A percentile compares a stretch with the other conserved stretches of the same genome.
These are phyloP conservation scores for Apodemus speciosus DNA, from an alignment of 2,113 vertebrate genomes.

Conservation along the genomic window DNA sequence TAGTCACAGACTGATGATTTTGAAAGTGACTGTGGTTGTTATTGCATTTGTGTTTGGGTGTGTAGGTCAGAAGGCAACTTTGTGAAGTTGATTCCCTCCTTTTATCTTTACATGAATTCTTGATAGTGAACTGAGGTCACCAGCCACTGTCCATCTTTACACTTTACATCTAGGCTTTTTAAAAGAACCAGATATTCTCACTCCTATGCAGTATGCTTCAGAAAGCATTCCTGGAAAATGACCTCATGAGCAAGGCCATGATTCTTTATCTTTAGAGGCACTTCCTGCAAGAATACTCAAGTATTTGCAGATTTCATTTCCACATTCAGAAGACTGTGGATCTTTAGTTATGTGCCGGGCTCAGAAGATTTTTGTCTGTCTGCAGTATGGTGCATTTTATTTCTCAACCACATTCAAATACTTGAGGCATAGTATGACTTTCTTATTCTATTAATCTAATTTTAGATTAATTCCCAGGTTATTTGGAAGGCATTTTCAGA, in stretches of 20 bases:
- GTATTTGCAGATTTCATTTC: neutral
- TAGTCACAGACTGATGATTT: neutral
- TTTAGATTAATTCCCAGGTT: conserved; percentile 34
- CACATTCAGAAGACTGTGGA: neutral
- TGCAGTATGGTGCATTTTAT: neutral
- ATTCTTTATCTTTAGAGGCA: neutral
- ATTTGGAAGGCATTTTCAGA: conserved; percentile 56
- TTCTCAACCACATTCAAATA: neutral
- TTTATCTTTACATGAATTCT: neutral
- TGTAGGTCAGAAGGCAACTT: neutral
- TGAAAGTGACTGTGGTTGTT: neutral
- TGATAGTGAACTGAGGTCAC: neutral
- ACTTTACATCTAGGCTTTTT: neutral
- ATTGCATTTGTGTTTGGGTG: neutral
- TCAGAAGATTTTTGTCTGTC: conserved; percentile 33
- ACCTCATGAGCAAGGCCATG: neutral
- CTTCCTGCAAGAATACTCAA: neutral
- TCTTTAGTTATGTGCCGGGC: neutral
- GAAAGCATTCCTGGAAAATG: conserved; percentile 28
- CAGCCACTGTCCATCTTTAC: neutral
- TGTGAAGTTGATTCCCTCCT: neutral
- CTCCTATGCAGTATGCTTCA: neutral
- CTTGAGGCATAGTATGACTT: conserved; percentile 2
- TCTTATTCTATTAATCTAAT: conserved; percentile 13
- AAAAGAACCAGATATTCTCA: neutral